Percentiles rank a stretch among this genome's conserved stretches.
Conservation (phyloP, 2,113 vertebrate species). For the Petrocephalus microphthalmus region DNA sequence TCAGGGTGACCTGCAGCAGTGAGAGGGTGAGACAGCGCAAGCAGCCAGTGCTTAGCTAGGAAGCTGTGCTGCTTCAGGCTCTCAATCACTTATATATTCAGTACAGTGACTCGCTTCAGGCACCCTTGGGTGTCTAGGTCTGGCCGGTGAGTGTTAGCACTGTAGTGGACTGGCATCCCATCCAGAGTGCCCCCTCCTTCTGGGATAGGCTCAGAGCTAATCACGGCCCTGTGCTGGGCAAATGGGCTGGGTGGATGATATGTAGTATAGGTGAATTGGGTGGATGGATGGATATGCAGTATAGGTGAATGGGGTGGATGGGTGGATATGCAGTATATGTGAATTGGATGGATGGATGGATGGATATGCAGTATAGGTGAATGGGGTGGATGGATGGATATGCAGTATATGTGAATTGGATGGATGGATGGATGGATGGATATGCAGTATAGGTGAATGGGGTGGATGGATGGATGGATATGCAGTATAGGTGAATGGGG, state of each 20-base stretch:
- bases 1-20: neutral
- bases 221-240: neutral
- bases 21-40: neutral
- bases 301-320: neutral
- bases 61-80: no score
- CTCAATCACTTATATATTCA: neutral
- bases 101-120: neutral
- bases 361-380: no score
- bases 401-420: neutral
- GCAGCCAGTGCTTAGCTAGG: no score
- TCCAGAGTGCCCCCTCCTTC: neutral
- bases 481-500: neutral
- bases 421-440: neutral
- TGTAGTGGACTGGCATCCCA: no score
- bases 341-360: neutral
- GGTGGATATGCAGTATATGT: neutral
- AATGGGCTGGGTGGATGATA: neutral
- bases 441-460: no score
- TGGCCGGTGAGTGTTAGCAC: no score
- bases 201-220: neutral
- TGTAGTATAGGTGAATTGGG: neutral
- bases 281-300: neutral
- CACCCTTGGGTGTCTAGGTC: no score
- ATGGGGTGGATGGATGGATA: neutral
- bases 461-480: neutral